Conservation (phyloP, 1,140 invertebrate species). For the Meloidogyne floridensis region DNA sequence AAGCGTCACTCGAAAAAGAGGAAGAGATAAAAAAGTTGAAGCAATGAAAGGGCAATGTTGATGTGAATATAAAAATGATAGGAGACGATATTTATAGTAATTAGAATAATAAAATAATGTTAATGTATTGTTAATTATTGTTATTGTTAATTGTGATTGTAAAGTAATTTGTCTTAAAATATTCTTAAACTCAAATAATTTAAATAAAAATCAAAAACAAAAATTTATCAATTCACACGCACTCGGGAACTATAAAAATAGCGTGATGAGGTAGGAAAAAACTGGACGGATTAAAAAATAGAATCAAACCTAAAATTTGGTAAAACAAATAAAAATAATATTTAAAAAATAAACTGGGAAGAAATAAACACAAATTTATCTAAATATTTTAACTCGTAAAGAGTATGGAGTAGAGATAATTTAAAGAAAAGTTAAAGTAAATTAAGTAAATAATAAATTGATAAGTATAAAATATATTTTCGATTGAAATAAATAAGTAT, state of each 20-base stretch:
- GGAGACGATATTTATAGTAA: too few species aligned
- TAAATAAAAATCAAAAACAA: neutral
- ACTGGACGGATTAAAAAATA: neutral
- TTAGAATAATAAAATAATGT: too few species aligned
- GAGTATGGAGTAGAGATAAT: too few species aligned
- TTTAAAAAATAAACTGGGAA: neutral
- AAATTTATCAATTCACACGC: neutral
- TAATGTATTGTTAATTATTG: too few species aligned
- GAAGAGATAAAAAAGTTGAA: neutral
- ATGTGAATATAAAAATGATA: too few species aligned
- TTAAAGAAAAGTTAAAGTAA: too few species aligned
- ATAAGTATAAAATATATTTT: too few species aligned
- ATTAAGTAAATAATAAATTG: too few species aligned
- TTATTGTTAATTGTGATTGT: too few species aligned
- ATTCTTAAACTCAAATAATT: too few species aligned
- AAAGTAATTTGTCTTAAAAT: too few species aligned
- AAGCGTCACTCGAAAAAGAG: neutral
- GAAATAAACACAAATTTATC: neutral
- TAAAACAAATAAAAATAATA: neutral
- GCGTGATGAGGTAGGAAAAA: neutral
- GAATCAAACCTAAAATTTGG: conserved; percentile 1
- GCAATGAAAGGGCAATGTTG: neutral
- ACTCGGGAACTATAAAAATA: neutral
- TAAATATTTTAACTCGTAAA: neutral
- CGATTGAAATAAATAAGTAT: too few species aligned